A percentile compares a stretch with the other conserved stretches of the same genome.
These are phyloP conservation scores for Adelognathus sp. DNA, from an alignment of 2,888 invertebrate species.

Conservation along the genomic window DNA sequence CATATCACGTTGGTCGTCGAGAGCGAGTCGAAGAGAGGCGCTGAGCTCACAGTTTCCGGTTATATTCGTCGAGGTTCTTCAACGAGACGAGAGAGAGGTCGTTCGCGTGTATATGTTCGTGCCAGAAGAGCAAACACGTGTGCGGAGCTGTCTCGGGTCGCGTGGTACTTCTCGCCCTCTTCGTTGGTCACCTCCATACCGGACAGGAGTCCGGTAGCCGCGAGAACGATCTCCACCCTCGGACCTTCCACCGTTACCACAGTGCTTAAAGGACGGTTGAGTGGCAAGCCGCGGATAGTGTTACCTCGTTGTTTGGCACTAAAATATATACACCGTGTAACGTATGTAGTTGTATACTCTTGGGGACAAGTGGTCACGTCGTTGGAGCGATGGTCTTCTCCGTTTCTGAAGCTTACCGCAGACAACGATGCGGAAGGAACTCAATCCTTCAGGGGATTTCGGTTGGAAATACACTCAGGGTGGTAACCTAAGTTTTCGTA, in stretches of 20 bases:
- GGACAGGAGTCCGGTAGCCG: conserved; percentile 26
- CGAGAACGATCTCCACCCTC: conserved; percentile 50
- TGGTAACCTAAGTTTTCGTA: not conserved
- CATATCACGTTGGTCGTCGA: not conserved
- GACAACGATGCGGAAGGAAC: conserved; percentile 4
- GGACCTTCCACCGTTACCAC: conserved; percentile 58
- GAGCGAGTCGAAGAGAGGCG: conserved; percentile 6
- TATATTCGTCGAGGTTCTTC: conserved; percentile 6
- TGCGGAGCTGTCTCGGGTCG: conserved; percentile 4
- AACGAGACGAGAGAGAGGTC: conserved; percentile 9
- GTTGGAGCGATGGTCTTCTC: conserved; percentile 10
- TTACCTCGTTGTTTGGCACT: conserved; percentile 42
- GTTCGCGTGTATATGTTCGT: too few relatives aligned
- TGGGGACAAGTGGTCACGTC: not conserved
- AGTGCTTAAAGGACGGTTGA: conserved; percentile 54
- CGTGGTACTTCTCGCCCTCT: conserved; percentile 1
- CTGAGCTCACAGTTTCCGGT: conserved; percentile 6
- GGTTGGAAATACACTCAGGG: not conserved
- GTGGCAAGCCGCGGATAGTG: conserved; percentile 51
- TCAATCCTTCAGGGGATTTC: not conserved
- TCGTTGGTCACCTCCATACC: conserved; percentile 36
- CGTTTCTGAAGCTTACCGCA: conserved; percentile 3
- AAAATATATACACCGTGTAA: conserved; percentile 3
- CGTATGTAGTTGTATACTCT: conserved; percentile 6
- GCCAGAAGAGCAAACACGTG: conserved; percentile 10